Conservation (phyloP, 2,113 vertebrate species). For the Paramormyrops kingsleyae region DNA sequence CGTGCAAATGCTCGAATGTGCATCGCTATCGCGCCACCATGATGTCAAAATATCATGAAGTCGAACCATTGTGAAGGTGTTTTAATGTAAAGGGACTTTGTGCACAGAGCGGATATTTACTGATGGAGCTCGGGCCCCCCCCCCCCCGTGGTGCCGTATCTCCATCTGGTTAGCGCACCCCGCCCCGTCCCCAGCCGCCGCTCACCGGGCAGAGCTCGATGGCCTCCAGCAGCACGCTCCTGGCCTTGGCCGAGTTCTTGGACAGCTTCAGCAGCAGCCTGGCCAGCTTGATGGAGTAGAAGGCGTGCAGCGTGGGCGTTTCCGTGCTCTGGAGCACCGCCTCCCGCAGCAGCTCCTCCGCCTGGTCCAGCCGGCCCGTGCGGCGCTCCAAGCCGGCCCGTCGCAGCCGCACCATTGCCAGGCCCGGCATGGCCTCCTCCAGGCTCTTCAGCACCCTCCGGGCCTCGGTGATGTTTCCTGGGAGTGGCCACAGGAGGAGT, state of each 20-base stretch:
- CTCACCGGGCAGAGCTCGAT: conserved; percentile 70
- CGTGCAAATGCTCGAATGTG: background rate
- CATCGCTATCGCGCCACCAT: background rate
- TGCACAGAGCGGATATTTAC: background rate
- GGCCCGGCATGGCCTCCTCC: conserved; percentile 59
- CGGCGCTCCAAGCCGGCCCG: conserved; percentile 67
- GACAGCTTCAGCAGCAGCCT: conserved; percentile 64
- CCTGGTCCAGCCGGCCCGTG: conserved; percentile 57
- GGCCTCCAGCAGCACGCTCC: conserved; percentile 61
- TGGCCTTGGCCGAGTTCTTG: conserved; percentile 55
- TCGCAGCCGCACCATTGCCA: conserved; percentile 64
- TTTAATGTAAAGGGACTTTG: background rate
- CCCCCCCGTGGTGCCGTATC: background rate
- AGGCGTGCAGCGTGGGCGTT: conserved; percentile 59
- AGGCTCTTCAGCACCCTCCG: conserved; percentile 58
- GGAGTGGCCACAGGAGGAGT: background rate
- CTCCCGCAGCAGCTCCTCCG: conserved; percentile 62
- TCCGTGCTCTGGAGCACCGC: conserved; percentile 60
- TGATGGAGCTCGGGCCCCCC: background rate
- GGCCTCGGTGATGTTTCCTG: conserved; percentile 62
- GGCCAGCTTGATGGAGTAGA: conserved; percentile 73
- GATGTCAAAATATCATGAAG: background rate
- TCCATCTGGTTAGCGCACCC: background rate
- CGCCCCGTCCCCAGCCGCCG: background rate
- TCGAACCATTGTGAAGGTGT: background rate